Conservation (phyloP, 1,140 invertebrate species). For the Micrasema longulum region DNA sequence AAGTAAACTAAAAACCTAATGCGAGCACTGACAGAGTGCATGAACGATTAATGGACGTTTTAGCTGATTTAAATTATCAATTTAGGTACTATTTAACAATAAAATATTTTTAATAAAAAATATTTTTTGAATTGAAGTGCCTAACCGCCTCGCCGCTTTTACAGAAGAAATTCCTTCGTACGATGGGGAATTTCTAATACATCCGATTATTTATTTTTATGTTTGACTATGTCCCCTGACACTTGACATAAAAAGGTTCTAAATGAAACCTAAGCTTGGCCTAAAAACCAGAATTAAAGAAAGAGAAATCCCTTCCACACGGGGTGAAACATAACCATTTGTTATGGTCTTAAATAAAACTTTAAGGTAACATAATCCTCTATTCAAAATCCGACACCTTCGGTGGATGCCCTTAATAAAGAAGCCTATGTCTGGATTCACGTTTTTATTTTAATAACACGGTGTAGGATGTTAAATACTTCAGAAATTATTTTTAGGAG, state of each 20-base stretch:
- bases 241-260: slow-evolving; percentile 38
- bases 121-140: too few species aligned
- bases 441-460: slow-evolving; percentile 32
- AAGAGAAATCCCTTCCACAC: slow-evolving; percentile 18
- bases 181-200: slow-evolving; percentile 14
- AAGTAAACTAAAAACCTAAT: too few species aligned
- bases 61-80: too few species aligned
- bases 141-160: too few species aligned
- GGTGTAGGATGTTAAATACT: not conserved
- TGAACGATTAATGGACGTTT: too few species aligned
- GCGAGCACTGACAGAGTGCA: too few species aligned
- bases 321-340: slow-evolving; percentile 40
- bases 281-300: slow-evolving; percentile 32
- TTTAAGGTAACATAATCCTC: slow-evolving; percentile 29
- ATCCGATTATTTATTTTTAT: slow-evolving; percentile 41
- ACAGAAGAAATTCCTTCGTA: too few species aligned
- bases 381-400: slow-evolving; percentile 35
- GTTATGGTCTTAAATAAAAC: slow-evolving; percentile 43
- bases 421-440: slow-evolving; percentile 31
- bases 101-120: too few species aligned
- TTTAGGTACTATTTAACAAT: too few species aligned
- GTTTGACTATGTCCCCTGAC: slow-evolving; percentile 27
- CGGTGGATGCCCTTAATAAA: slow-evolving; percentile 33
- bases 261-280: slow-evolving; percentile 38
- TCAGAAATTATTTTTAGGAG: too few species aligned